Evolutionary conservation across 2,113 vertebrate species (phyloP), one percentile per base, ranked within the genome.

Genomic region (Circaetus gallicus): DNA sequence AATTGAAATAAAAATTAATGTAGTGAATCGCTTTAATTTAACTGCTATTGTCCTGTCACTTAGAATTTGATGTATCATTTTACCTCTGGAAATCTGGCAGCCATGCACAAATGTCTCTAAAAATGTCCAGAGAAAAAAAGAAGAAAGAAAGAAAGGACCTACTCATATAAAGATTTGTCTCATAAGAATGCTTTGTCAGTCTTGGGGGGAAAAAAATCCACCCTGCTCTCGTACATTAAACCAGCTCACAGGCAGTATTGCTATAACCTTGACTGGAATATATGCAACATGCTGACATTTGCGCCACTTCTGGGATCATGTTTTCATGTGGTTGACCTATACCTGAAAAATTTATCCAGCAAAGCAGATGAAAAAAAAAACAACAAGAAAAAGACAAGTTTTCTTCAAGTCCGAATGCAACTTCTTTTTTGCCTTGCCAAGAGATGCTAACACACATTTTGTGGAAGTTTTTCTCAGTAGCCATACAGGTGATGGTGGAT

Each of bases 1-100:
- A 88, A 86, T 62, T 93, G 63, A 87, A 95, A 88, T 80, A 91
- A 95, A 96, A 95, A 93, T 71, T 89, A 94, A 83, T 63, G 53
- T 73, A 73, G 32, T 67, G 81, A 81, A 70, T 55, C 36, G 2
- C 12, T 82, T 91, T 56, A 86, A 67, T 80, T 87, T 63, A 92
- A 71, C 49, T 74, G 45, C 11, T 78, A 18, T 63, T 77, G 25
- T 88, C 14, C 26, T 91, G 34, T 58, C 58, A 38, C 45, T 86
- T 82, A 2, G 3, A 82, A 82, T 82, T 47, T 72, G 82, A 83
- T 81, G 29, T 29, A 63, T 74, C 4, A 52, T 95, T 93, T 93
- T 87, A 87, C 24, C 13, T 84, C 59, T 87, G 38, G 50, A 96
- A 92, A 82, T 63, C 38, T 84, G n/a, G n/a, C 43, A 93, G 42